Conservation (phyloP, 2,888 invertebrate species). For the Lacanobia wlatinum region DNA sequence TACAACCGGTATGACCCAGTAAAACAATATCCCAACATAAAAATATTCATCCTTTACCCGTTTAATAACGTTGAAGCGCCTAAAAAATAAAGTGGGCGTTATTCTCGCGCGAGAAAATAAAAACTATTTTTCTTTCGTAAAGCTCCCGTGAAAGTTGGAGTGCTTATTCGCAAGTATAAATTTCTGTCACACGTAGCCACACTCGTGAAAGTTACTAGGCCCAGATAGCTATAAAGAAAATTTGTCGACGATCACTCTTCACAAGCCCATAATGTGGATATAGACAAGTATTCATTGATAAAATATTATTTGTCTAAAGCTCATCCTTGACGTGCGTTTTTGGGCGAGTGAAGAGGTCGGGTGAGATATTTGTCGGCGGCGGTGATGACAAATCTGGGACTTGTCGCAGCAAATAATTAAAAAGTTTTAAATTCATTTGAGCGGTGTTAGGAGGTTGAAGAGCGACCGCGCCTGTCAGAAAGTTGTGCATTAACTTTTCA, state of each 20-base stretch:
- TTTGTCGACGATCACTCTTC: constrained; percentile 56
- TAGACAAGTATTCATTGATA: constrained; percentile 24
- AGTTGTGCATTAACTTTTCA: constrained; percentile 88
- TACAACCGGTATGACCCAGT: constrained; percentile 19
- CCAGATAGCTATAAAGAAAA: constrained; percentile 56
- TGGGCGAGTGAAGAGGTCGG: constrained; percentile 11
- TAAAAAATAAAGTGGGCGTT: constrained; percentile 68
- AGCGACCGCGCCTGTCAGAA: constrained; percentile 81
- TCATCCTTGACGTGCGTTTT: constrained; percentile 4
- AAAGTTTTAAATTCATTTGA: constrained; percentile 83
- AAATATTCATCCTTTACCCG: constrained; percentile 64
- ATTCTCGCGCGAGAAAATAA: constrained; percentile 61
- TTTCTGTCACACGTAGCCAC: constrained; percentile 69
- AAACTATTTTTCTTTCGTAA: constrained; percentile 70
- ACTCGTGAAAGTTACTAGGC: constrained; percentile 53
- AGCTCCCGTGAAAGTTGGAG: constrained; percentile 67
- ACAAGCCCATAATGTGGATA: constrained; percentile 43
- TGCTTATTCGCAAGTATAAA: constrained; percentile 74
- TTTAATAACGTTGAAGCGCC: constrained; percentile 69
- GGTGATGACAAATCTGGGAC: constrained; percentile 74
- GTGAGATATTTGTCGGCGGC: constrained; percentile 50
- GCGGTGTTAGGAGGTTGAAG: constrained; percentile 77
- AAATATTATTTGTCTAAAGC: constrained; percentile 24
- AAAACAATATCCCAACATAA: constrained; percentile 61
- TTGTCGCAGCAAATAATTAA: constrained; percentile 81